These are phyloP conservation scores for Euschistus heros DNA, from an alignment of 1,140 invertebrate genomes.

Conservation along the genomic window DNA sequence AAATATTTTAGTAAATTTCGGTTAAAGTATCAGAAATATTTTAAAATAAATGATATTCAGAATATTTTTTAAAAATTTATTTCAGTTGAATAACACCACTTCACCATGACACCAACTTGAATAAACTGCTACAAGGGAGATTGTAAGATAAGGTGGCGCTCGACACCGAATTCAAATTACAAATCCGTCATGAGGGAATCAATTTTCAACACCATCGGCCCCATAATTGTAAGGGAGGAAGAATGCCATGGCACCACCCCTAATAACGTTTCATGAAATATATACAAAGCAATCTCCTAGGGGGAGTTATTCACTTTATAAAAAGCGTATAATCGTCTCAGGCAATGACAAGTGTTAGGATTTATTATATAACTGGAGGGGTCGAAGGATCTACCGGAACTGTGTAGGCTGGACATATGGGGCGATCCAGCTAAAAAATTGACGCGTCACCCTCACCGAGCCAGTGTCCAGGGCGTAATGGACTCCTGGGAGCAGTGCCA, in stretches of 20 bases:
- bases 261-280: constrained; percentile 14
- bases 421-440: constrained; percentile 14
- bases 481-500: too few relatives aligned
- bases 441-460: constrained; percentile 1
- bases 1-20: too few relatives aligned
- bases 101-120: too few relatives aligned
- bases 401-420: constrained; percentile 2
- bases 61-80: too few relatives aligned
- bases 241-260: not conserved
- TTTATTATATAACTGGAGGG: not conserved
- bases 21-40: too few relatives aligned
- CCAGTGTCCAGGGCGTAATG: not conserved
- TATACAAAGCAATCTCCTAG: constrained; percentile 4
- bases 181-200: constrained; percentile 10
- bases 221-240: constrained; percentile 1
- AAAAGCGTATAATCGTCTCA: constrained; percentile 10
- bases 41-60: too few relatives aligned
- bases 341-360: constrained; percentile 4
- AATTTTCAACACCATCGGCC: constrained; percentile 12
- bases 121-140: not conserved
- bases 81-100: too few relatives aligned
- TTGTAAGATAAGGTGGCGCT: not conserved
- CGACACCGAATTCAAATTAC: not conserved
- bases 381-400: not conserved
- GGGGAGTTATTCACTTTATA: constrained; percentile 3